phyloP scores from a whole-genome alignment of 2,113 vertebrate genomes.

The Leucopsar rothschildi region DNA sequence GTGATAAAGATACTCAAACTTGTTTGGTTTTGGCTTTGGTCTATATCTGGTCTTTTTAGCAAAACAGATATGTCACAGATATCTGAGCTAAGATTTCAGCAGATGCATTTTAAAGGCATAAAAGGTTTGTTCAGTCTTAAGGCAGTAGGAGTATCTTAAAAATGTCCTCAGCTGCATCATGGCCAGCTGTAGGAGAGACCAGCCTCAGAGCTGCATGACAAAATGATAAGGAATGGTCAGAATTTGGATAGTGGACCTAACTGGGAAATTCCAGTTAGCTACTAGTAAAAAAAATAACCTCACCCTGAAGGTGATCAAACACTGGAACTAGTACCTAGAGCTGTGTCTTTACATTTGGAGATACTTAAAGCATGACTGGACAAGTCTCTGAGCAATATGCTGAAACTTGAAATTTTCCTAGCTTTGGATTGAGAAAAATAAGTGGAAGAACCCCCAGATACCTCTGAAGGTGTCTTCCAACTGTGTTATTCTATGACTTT shows the following conservation, averaged over 20 bases:
- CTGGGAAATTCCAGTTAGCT: not conserved
- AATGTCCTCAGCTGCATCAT: not conserved
- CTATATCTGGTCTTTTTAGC: not conserved
- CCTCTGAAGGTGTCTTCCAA: not conserved
- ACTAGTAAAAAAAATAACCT: not conserved
- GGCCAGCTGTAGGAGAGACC: not conserved
- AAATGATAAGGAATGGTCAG: not conserved
- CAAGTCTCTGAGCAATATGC: not conserved
- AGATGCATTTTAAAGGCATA: not conserved
- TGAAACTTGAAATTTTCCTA: not conserved
- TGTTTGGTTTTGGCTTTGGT: not conserved
- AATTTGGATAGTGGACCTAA: not conserved
- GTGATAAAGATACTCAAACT: not conserved
- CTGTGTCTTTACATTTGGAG: not conserved
- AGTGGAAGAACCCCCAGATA: not conserved
- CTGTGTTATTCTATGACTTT: not conserved
- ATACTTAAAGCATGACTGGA: not conserved
- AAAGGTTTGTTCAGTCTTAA: not conserved
- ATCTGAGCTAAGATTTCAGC: not conserved
- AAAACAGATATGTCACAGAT: not conserved
- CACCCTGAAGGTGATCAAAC: not conserved
- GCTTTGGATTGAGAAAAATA: not conserved
- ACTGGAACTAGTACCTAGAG: not conserved
- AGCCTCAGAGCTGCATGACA: not conserved
- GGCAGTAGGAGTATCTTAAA: not conserved